Conservation (phyloP, 2,113 vertebrate genomes). For the Fukomys damarensis region DNA sequence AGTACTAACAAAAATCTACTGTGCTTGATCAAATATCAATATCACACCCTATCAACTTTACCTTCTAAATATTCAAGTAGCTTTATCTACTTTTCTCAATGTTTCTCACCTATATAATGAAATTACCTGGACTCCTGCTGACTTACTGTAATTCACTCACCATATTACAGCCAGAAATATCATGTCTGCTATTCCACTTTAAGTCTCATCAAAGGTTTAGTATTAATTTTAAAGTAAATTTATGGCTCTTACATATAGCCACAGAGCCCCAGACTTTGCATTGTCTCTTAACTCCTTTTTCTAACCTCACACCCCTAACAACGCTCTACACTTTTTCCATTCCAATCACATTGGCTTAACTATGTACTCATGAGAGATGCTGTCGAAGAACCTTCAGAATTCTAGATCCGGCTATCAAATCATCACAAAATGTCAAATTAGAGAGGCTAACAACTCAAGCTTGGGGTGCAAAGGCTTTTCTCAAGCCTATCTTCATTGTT, state of each 20-base stretch:
- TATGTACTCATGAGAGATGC: background rate
- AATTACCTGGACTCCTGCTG: background rate
- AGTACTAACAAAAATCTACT: background rate
- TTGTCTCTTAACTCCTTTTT: background rate
- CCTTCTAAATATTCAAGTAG: background rate
- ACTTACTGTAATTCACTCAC: background rate
- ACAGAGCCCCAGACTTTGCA: background rate
- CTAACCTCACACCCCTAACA: background rate
- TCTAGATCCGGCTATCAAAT: background rate
- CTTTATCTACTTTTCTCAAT: background rate
- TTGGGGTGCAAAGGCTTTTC: background rate
- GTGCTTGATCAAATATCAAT: background rate
- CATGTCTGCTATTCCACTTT: background rate
- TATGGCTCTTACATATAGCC: background rate
- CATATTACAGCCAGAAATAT: background rate
- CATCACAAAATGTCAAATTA: no score
- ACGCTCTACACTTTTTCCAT: background rate
- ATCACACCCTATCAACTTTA: background rate
- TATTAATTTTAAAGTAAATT: background rate
- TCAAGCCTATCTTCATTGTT: background rate
- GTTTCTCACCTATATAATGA: no score
- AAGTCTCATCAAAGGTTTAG: background rate
- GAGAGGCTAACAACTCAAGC: background rate
- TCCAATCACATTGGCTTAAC: background rate
- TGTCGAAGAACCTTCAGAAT: background rate